A percentile compares a stretch with the other conserved stretches of the same genome.
These are phyloP conservation scores for Tiliacea aurago DNA, from an alignment of 2,888 invertebrate species.

Conservation along the genomic window DNA sequence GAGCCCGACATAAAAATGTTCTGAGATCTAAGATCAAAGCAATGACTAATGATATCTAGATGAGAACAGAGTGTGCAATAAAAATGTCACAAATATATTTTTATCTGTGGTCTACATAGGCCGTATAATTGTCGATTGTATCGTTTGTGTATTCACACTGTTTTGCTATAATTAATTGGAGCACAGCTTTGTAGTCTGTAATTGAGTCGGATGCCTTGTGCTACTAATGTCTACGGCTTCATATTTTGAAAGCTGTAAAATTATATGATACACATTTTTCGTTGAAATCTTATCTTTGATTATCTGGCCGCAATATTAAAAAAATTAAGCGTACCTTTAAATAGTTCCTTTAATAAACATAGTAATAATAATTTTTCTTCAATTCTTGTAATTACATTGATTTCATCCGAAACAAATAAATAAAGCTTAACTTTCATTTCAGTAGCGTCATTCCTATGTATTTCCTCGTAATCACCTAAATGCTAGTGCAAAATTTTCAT, in stretches of 20 bases:
- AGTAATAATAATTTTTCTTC: neutral
- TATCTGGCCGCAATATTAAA: constrained; percentile 3
- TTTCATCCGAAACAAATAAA: constrained; percentile 9
- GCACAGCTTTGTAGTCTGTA: constrained; percentile 51
- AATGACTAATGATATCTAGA: constrained; percentile 86
- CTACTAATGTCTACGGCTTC: constrained; percentile 11
- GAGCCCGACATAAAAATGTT: constrained; percentile 83
- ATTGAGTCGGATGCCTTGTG: constrained; percentile 46
- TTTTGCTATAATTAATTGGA: constrained; percentile 59
- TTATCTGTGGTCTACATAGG: constrained; percentile 75
- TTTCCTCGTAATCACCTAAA: constrained; percentile 12
- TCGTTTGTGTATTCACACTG: constrained; percentile 65
- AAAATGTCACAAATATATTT: constrained; percentile 84
- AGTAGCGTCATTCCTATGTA: constrained; percentile 14
- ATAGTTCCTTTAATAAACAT: neutral
- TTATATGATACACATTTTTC: constrained; percentile 27
- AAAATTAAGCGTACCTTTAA: neutral
- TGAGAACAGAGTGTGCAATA: constrained; percentile 86
- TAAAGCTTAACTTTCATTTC: constrained; percentile 1
- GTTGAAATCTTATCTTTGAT: neutral
- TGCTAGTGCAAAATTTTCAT: constrained; percentile 58
- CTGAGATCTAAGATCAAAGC: constrained; percentile 87
- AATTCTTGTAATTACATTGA: constrained; percentile 1
- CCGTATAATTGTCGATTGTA: constrained; percentile 77
- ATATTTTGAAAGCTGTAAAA: constrained; percentile 14